A percentile compares a stretch with the other conserved stretches of the same genome.
Evolutionary conservation across 2,113 vertebrate genomes (phyloP).

Genomic region (Pedionomus torquatus): DNA sequence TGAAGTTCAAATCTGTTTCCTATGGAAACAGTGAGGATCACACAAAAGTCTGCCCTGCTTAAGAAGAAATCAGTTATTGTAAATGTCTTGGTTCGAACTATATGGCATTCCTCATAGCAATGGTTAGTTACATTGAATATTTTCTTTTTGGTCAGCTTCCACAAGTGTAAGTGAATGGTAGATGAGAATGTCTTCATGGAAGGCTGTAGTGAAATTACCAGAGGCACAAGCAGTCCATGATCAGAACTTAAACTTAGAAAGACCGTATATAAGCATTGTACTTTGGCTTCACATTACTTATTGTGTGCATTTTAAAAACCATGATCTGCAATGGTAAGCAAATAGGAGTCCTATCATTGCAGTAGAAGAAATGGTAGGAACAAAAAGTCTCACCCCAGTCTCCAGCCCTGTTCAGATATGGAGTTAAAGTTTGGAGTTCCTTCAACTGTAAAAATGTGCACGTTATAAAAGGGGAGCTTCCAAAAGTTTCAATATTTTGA

Average conservation of each 20-base stretch:
- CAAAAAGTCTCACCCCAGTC: not conserved
- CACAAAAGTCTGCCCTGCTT: not conserved
- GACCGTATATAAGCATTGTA: not conserved
- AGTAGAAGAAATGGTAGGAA: not conserved
- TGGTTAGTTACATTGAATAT: not conserved
- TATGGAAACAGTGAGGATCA: not conserved
- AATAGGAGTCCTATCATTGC: not conserved
- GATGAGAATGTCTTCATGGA: not conserved
- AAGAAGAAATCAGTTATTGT: not conserved
- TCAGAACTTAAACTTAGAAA: not conserved
- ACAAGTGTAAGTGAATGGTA: not conserved
- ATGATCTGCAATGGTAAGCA: not conserved
- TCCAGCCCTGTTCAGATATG: not conserved
- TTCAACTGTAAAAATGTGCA: not conserved
- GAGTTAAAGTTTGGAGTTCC: not conserved
- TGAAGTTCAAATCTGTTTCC: not conserved
- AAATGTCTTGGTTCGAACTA: not conserved
- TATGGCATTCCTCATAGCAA: not conserved
- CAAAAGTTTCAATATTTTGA: not conserved
- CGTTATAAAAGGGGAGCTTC: not conserved
- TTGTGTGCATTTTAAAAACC: not conserved
- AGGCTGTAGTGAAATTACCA: not conserved
- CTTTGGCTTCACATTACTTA: not conserved
- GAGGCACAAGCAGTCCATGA: not conserved
- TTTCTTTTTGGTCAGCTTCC: not conserved